Percentiles rank a stretch among this genome's conserved stretches.
phyloP scores from a whole-genome alignment of 2,797 vertebrate species.

The Propithecus deckenii region DNA sequence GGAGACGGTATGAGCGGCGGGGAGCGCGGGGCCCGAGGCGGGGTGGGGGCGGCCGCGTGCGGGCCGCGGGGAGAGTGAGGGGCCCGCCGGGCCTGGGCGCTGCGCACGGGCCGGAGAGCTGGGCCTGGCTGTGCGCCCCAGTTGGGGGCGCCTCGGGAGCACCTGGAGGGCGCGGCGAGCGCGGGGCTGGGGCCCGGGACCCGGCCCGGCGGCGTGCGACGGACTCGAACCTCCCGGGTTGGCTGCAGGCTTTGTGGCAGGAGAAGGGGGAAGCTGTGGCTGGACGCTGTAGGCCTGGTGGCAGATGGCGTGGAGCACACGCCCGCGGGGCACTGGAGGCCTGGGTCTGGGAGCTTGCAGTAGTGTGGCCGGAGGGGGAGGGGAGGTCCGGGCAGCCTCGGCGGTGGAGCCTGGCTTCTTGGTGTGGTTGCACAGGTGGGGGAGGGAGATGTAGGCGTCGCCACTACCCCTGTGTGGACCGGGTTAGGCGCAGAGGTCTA shows the following conservation, averaged over 20 bases:
- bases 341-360: not conserved
- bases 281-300: not conserved
- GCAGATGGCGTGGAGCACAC: constrained; percentile 31
- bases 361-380: not conserved
- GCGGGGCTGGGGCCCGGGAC: not conserved
- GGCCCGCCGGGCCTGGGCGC: not conserved
- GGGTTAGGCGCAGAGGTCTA: not conserved
- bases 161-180: constrained; percentile 69
- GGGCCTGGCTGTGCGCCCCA: not conserved
- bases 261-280: not conserved
- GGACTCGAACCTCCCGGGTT: not conserved
- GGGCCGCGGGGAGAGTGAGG: not conserved
- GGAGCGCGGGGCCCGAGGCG: not conserved
- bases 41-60: not conserved
- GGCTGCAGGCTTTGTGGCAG: not conserved
- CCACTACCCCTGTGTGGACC: not conserved
- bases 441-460: not conserved
- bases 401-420: not conserved
- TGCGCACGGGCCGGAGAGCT: not conserved
- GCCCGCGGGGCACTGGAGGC: not conserved
- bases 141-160: constrained; percentile 80
- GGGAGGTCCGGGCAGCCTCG: not conserved
- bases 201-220: not conserved
- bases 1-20: constrained; percentile 88
- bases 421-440: not conserved